A percentile compares a stretch with the other conserved stretches of the same genome.
phyloP scores from a whole-genome alignment of 2,888 invertebrate species.

The Aspidiotus destructor region DNA sequence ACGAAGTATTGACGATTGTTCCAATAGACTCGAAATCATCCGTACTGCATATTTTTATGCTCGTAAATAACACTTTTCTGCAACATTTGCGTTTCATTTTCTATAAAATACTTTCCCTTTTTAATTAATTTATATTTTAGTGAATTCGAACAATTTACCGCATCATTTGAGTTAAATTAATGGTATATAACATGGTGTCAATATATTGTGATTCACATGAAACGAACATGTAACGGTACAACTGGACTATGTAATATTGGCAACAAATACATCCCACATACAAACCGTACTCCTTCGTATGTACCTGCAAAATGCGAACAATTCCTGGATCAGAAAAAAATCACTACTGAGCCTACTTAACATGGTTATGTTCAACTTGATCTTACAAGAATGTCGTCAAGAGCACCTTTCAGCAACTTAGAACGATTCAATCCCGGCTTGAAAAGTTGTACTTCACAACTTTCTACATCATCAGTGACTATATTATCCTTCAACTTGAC shows the following conservation, averaged over 20 bases:
- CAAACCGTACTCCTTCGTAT: slow-evolving; percentile 14
- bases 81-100: background rate
- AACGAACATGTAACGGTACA: slow-evolving; percentile 22
- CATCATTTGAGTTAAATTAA: slow-evolving; percentile 9
- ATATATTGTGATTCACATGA: background rate
- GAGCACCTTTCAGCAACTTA: slow-evolving; percentile 16
- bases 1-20: slow-evolving; percentile 44
- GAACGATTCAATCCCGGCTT: slow-evolving; percentile 11
- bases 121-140: background rate
- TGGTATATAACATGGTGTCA: background rate
- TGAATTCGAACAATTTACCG: background rate
- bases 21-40: slow-evolving; percentile 7
- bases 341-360: too few relatives aligned
- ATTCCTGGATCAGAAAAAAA: too few relatives aligned
- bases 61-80: slow-evolving; percentile 25
- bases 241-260: slow-evolving; percentile 2
- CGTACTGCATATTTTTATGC: slow-evolving; percentile 9
- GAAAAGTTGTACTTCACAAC: background rate
- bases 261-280: slow-evolving; percentile 19
- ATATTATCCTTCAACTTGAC: slow-evolving; percentile 16
- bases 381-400: slow-evolving; percentile 7
- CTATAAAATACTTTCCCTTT: background rate
- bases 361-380: too few relatives aligned
- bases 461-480: background rate
- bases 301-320: slow-evolving; percentile 1